phyloP scores from a whole-genome alignment of 1,140 invertebrate genomes.

The Bombus confusus region DNA sequence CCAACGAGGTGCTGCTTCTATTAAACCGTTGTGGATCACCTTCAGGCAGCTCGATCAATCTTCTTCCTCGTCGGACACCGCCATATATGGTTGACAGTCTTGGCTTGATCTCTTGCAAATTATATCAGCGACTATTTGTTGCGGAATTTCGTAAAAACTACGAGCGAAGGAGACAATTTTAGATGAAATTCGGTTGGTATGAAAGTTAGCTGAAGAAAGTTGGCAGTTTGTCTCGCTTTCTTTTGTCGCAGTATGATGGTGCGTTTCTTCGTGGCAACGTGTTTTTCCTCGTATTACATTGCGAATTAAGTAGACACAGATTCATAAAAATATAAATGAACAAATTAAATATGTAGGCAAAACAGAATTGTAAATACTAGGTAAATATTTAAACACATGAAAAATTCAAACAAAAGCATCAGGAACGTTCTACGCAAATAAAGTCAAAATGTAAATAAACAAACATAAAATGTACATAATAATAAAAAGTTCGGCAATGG shows the following conservation, averaged over 20 bases:
- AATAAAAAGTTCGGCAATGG: too few relatives aligned
- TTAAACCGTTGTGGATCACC: conserved; percentile 5
- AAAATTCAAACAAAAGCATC: neutral
- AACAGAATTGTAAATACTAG: accelerated
- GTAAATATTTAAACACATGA: accelerated
- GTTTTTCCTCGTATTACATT: too few relatives aligned
- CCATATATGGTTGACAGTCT: conserved; percentile 5
- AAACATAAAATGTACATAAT: neutral
- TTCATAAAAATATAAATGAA: too few relatives aligned
- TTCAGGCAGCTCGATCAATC: conserved; percentile 27
- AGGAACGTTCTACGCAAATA: accelerated
- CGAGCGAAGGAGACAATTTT: neutral
- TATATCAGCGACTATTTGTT: neutral
- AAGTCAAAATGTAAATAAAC: neutral
- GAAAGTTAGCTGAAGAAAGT: too few relatives aligned
- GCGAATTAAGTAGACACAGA: too few relatives aligned
- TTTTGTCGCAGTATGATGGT: too few relatives aligned
- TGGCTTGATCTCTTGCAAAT: neutral
- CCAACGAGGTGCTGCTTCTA: neutral
- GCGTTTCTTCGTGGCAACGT: accelerated
- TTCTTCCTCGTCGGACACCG: neutral
- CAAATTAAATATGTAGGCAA: too few relatives aligned
- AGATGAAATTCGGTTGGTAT: neutral
- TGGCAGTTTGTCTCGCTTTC: too few relatives aligned
- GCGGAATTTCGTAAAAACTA: neutral